Base-by-base conservation (phyloP, 2,888 invertebrate genomes). In the Sminthurinus aureus region DNA sequence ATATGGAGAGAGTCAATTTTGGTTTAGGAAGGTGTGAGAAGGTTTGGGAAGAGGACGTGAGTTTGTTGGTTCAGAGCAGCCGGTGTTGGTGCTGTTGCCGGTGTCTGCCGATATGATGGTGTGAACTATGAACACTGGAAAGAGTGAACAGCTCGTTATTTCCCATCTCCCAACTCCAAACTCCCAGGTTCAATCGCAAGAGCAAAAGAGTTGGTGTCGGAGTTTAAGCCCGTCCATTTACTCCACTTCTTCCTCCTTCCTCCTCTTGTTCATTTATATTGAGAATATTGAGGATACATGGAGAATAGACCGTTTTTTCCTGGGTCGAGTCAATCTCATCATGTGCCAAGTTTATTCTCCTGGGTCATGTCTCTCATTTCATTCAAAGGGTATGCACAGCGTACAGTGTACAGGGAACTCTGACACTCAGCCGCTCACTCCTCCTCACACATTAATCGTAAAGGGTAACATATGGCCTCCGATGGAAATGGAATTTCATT, bases 321-420 rank as follows among this genome's bases (percentile, higher is more conserved):
- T 12, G 24, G 38, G 18, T 58, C 24, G 79, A 69, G 67, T 52
- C 73, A 71, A 75, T 51, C 75, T 82, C 69, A 67, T 77, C 22
- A 71, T 77, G 77, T 76, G 69, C 51, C 50, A 69, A 76, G 74
- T 74, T 52, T 69, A 67, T 73, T 74, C 81, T 81, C 64, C 24
- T 58, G 81, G 75, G 26, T 58, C 74, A 64, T 79, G 79, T 51
- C 58, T 24, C 76, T 76, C 76, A 76, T 76, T 76, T 51, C 58
- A 79, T 51, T 79, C 79, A 79, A 69, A 50, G 69, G 69, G 67
- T 75, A 18, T 66, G 22, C 18, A 8, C 51, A 52, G 6, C 6
- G 38, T 6, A 38, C 38, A 38, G 6, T 38, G 38, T 38, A 38
- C 38, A 38, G 38, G 6, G 38, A 38, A 52, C 73, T 78, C 38